Evolutionary conservation across 1,140 invertebrate species (phyloP), one percentile per base, ranked within the genome.

Genomic region (Choristoneura fumiferana): DNA sequence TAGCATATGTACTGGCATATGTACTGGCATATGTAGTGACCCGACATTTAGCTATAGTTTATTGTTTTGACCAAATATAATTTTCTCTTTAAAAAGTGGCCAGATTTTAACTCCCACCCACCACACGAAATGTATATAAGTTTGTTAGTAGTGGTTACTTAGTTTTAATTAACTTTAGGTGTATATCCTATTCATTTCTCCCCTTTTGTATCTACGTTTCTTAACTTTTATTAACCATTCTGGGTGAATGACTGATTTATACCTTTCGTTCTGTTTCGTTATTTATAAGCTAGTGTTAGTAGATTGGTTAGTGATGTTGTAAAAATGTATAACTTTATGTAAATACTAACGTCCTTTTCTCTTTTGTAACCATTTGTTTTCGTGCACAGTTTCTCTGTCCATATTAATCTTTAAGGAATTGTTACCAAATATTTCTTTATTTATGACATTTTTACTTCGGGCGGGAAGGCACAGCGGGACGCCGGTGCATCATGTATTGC

Each of bases 351-450:
- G 59, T 59, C 54, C 67, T 59, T 62, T 59, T 53, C 54, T 36
- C 45, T 52, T 36, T 36, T 56, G 54, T 61, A 58, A 63, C 72
- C 63, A 67, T 72, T 76, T 67, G 73, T 78, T 69, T 72, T 71
- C 69, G 67, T 75, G 69, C 69, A 70, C 67, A 70, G 69, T 71
- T 62, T 68, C 63, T 33, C 65, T 76, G 57, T 77, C 65, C 67
- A 63, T 70, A 34, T 81, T 84, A 78, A 79, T 77, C 77, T 81
- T 76, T 88, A 88, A 88, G 85, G 74, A 84, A 78, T 89, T 85
- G 85, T 89, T 89, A 89, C 86, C 86, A 89, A 89, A 88, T 89
- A 89, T 87, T 79, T 82, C 84, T 36, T n/a, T 76, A 82, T 87
- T 83, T 87, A 84, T 86, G 76, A 61, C 62, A 64, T 60, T 57